Conservation (phyloP, 1,140 invertebrate species). For the Centruroides sculpturatus region DNA sequence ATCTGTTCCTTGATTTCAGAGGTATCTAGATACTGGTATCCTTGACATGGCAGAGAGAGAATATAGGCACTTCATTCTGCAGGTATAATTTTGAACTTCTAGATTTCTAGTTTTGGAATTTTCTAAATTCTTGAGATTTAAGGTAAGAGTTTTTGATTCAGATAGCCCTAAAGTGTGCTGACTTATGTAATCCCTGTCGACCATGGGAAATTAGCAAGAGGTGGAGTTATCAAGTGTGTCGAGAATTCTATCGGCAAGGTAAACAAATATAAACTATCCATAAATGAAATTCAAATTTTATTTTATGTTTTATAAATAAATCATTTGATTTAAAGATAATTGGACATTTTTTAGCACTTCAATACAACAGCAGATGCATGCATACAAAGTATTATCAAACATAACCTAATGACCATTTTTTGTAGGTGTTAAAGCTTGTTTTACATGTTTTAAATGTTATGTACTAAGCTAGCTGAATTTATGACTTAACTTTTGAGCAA, state of each 20-base stretch:
- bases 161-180: slow-evolving; percentile 80
- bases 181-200: slow-evolving; percentile 80
- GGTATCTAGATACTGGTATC: background rate
- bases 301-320: background rate
- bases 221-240: slow-evolving; percentile 78
- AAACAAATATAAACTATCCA: background rate
- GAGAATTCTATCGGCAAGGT: slow-evolving; percentile 78
- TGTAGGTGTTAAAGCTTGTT: too few species aligned
- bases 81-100: background rate
- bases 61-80: slow-evolving; percentile 62
- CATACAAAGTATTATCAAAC: background rate
- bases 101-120: background rate
- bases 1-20: background rate
- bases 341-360: background rate
- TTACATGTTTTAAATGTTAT: too few species aligned
- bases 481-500: too few species aligned
- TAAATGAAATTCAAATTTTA: background rate
- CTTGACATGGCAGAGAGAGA: slow-evolving; percentile 38
- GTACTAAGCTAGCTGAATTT: too few species aligned
- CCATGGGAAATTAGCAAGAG: slow-evolving; percentile 68
- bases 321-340: background rate
- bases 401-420: too few species aligned
- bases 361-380: background rate
- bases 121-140: background rate
- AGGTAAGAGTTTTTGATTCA: slow-evolving; percentile 24